Evolutionary conservation across 2,888 invertebrate species (phyloP).

Genomic region (Morinoia aosen): DNA sequence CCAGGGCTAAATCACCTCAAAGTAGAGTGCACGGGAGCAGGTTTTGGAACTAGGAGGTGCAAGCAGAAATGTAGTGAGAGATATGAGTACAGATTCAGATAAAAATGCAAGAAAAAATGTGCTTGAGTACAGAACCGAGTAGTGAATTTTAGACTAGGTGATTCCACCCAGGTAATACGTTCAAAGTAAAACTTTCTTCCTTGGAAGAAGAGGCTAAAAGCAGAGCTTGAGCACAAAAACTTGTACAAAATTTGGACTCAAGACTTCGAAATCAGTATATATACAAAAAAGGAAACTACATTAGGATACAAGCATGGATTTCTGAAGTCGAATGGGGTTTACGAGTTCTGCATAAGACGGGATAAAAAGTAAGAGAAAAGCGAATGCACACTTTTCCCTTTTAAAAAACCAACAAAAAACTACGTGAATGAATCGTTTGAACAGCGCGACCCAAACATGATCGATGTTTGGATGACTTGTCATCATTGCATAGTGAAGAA

Average conservation of each 20-base stretch:
- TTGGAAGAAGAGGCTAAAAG: too few relatives aligned
- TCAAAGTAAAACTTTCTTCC: too few relatives aligned
- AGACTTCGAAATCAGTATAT: background rate
- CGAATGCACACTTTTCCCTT: background rate
- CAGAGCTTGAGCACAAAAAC: too few relatives aligned
- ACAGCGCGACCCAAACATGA: background rate
- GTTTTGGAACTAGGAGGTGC: background rate
- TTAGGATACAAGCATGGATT: background rate
- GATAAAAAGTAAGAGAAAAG: background rate
- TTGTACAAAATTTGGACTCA: background rate
- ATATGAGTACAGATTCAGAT: too few relatives aligned
- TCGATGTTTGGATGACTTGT: background rate
- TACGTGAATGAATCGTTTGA: background rate
- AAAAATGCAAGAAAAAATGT: background rate
- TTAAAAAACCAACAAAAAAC: background rate
- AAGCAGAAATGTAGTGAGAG: background rate
- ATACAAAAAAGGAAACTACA: background rate
- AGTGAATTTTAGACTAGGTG: too few relatives aligned
- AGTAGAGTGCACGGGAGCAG: background rate
- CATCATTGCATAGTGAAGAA: background rate
- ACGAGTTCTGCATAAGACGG: background rate
- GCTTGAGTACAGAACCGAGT: background rate
- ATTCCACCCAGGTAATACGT: too few relatives aligned
- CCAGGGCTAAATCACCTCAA: background rate
- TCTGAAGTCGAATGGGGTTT: background rate